A percentile compares a stretch with the other conserved stretches of the same genome.
These are phyloP conservation scores for Agriopis marginaria DNA, from an alignment of 2,888 invertebrate species.

Conservation along the genomic window DNA sequence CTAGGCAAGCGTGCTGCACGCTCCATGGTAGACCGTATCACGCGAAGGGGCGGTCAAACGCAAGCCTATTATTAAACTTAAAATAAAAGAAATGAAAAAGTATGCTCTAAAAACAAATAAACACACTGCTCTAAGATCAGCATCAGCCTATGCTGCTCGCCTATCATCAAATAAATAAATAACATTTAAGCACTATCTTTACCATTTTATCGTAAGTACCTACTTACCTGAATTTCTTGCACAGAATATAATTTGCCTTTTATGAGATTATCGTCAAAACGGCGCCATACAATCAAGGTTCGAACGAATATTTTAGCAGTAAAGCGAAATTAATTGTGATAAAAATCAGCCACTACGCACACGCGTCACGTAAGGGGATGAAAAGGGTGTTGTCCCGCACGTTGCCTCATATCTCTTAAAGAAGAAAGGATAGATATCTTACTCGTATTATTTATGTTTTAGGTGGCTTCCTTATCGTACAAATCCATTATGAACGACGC, in stretches of 20 bases:
- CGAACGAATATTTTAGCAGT: conserved; percentile 31
- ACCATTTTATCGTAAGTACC: not conserved
- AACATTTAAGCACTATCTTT: not conserved
- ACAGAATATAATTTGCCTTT: not conserved
- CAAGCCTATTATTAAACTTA: too few species aligned
- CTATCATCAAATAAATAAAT: too few species aligned
- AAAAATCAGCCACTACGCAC: conserved; percentile 55
- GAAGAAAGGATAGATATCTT: conserved; percentile 44
- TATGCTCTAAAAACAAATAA: too few species aligned
- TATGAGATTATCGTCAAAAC: not conserved
- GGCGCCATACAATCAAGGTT: conserved; percentile 17
- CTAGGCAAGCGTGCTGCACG: too few species aligned
- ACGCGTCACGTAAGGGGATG: conserved; percentile 57
- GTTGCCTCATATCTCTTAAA: conserved; percentile 49
- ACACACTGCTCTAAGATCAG: too few species aligned
- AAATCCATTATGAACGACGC: conserved; percentile 19
- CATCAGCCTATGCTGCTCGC: too few species aligned
- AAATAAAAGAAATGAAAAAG: too few species aligned
- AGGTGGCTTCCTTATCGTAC: conserved; percentile 28
- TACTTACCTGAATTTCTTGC: not conserved
- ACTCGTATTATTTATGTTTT: conserved; percentile 47
- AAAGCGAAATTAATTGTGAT: conserved; percentile 57
- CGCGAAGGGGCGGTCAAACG: too few species aligned
- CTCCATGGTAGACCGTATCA: too few species aligned
- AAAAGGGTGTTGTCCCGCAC: conserved; percentile 54